phyloP scores from a whole-genome alignment of 2,888 invertebrate species.

The Tetanocera ferruginea region DNA sequence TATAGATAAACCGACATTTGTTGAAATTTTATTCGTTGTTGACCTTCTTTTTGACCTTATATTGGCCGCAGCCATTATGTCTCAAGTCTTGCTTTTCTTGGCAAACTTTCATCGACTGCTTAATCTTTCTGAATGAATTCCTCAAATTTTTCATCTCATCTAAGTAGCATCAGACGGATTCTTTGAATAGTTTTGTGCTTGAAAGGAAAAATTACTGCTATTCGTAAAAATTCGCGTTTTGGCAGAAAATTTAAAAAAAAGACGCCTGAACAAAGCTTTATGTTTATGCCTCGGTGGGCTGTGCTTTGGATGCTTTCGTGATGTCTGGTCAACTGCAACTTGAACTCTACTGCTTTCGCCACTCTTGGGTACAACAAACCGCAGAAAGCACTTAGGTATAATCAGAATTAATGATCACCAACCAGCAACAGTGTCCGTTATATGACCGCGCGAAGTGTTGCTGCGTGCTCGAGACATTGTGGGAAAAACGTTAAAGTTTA shows the following conservation, averaged over 20 bases:
- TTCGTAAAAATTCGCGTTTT: not conserved
- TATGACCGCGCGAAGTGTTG: not conserved
- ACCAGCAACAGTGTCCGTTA: conserved; percentile 1
- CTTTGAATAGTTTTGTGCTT: too few species aligned
- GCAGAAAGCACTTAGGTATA: conserved; percentile 38
- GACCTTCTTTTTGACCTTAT: too few species aligned
- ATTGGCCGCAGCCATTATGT: too few species aligned
- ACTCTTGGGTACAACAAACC: conserved; percentile 11
- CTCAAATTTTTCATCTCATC: too few species aligned
- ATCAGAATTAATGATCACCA: conserved; percentile 36
- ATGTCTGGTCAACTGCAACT: not conserved
- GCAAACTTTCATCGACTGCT: too few species aligned
- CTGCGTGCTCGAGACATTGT: not conserved
- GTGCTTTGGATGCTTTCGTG: not conserved
- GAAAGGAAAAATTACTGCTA: too few species aligned
- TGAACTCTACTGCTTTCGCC: not conserved
- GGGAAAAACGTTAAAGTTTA: too few species aligned
- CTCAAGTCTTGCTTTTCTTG: too few species aligned
- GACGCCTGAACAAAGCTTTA: not conserved
- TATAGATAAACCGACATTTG: too few species aligned
- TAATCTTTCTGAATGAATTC: too few species aligned
- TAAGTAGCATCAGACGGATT: too few species aligned
- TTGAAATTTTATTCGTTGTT: too few species aligned
- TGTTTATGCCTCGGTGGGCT: not conserved
- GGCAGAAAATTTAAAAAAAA: not conserved